A percentile compares a stretch with the other conserved stretches of the same genome.
phyloP scores from a whole-genome alignment of 1,140 invertebrate genomes.

The Drosophila parvula region DNA sequence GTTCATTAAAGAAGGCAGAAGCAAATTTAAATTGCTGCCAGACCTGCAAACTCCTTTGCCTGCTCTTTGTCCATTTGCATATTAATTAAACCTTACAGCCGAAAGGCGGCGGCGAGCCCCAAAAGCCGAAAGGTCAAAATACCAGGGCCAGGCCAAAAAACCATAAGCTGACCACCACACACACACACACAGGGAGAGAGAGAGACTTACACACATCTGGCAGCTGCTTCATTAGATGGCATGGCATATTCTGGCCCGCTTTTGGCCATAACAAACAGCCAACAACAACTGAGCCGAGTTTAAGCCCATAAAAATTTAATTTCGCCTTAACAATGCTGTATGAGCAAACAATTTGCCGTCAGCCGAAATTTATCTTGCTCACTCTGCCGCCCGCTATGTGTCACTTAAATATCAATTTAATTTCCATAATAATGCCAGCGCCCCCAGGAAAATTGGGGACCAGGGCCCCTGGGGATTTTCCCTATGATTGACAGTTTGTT shows the following conservation, averaged over 20 bases:
- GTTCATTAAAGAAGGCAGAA: constrained; percentile 68
- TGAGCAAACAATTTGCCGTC: constrained; percentile 71
- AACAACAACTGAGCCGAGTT: constrained; percentile 63
- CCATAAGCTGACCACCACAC: constrained; percentile 67
- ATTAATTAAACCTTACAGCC: constrained; percentile 75
- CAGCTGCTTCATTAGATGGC: constrained; percentile 67
- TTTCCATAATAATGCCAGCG: constrained; percentile 74
- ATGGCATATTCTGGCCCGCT: constrained; percentile 45
- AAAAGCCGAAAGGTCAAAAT: constrained; percentile 69
- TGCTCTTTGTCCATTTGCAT: constrained; percentile 67
- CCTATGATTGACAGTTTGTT: constrained; percentile 73
- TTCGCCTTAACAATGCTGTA: constrained; percentile 62
- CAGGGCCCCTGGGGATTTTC: constrained; percentile 55
- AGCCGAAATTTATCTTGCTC: constrained; percentile 68
- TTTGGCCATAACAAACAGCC: constrained; percentile 5
- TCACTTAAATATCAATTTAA: constrained; percentile 82
- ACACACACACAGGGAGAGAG: constrained; percentile 22
- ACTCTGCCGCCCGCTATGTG: constrained; percentile 47
- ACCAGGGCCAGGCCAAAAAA: constrained; percentile 54
- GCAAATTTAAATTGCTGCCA: constrained; percentile 44
- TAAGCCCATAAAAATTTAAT: constrained; percentile 77
- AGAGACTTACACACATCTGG: constrained; percentile 11
- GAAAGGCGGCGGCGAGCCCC: constrained; percentile 47
- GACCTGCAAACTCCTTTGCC: constrained; percentile 17
- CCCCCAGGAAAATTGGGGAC: constrained; percentile 7